phyloP scores from a whole-genome alignment of 2,888 invertebrate genomes.

The Cataglyphis cursor region DNA sequence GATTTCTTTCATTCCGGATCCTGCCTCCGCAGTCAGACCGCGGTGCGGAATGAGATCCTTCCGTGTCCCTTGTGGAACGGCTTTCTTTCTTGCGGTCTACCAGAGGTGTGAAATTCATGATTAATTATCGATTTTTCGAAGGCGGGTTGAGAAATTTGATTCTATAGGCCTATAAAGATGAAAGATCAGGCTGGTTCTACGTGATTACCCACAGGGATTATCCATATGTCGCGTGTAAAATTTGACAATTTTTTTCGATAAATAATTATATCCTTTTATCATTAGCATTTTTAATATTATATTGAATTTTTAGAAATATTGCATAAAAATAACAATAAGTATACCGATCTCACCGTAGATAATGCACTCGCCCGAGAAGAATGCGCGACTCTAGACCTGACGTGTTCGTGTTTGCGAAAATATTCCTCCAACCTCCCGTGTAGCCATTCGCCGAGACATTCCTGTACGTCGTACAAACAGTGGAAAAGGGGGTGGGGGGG shows the following conservation, averaged over 20 bases:
- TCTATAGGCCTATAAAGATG: constrained; percentile 2
- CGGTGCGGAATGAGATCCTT: constrained; percentile 36
- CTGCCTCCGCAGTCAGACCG: constrained; percentile 8
- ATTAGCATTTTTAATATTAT: constrained; percentile 25
- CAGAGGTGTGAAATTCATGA: constrained; percentile 83
- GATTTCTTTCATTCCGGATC: constrained; percentile 65
- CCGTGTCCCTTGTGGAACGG: constrained; percentile 33
- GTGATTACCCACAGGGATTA: not conserved
- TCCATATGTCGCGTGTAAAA: not conserved
- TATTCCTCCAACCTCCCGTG: constrained; percentile 50
- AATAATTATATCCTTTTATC: constrained; percentile 11
- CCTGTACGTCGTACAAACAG: constrained; percentile 64
- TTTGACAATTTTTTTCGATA: not conserved
- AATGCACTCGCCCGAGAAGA: constrained; percentile 58
- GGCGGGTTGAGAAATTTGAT: constrained; percentile 61
- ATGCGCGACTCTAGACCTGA: constrained; percentile 16
- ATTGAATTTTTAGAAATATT: constrained; percentile 4
- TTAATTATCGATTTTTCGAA: constrained; percentile 79
- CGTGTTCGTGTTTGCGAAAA: constrained; percentile 51
- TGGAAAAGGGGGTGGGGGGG: constrained; percentile 6
- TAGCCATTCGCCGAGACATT: constrained; percentile 57
- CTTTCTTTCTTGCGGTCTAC: constrained; percentile 63
- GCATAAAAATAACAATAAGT: not conserved
- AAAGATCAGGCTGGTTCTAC: not conserved
- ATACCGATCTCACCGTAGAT: constrained; percentile 53